phyloP scores from a whole-genome alignment of 1,140 invertebrate genomes.

The Chironomus striatipennis region DNA sequence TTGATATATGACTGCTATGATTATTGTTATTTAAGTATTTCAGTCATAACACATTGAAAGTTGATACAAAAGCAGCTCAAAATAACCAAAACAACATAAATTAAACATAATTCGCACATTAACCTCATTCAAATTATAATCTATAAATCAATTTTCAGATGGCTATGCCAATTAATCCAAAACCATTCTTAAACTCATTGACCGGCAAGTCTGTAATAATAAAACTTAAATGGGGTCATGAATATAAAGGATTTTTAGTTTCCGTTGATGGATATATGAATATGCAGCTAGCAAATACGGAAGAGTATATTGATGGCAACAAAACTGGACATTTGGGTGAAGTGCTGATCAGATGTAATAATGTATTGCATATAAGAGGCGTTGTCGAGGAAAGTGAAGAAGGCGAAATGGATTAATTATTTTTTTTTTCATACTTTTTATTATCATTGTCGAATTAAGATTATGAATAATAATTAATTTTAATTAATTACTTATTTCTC shows the following conservation, averaged over 20 bases:
- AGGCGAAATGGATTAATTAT: slow-evolving; percentile 83
- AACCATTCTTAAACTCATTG: slow-evolving; percentile 96
- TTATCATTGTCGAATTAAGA: not conserved
- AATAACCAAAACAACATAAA: too few relatives aligned
- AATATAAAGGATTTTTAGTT: slow-evolving; percentile 96
- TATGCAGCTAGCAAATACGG: slow-evolving; percentile 95
- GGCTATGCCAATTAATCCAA: slow-evolving; percentile 96
- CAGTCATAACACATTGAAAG: too few relatives aligned
- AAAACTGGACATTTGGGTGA: slow-evolving; percentile 90
- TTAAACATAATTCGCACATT: too few relatives aligned
- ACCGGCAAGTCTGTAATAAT: slow-evolving; percentile 96
- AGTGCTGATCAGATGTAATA: slow-evolving; percentile 96
- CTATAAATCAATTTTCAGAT: slow-evolving; percentile 26
- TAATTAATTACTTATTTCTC: not conserved
- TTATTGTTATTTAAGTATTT: too few relatives aligned
- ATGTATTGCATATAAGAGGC: slow-evolving; percentile 93
- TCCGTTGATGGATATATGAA: slow-evolving; percentile 99
- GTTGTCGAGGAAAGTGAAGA: slow-evolving; percentile 90
- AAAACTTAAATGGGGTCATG: slow-evolving; percentile 99
- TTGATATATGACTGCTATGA: too few relatives aligned
- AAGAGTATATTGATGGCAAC: slow-evolving; percentile 90
- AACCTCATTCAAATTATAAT: too few relatives aligned
- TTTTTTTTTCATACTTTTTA: not conserved
- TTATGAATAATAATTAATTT: not conserved
- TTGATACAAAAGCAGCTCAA: too few relatives aligned